These are phyloP conservation scores for Cremastobaeus sp. DNA, from an alignment of 2,888 invertebrate genomes.

Conservation along the genomic window DNA sequence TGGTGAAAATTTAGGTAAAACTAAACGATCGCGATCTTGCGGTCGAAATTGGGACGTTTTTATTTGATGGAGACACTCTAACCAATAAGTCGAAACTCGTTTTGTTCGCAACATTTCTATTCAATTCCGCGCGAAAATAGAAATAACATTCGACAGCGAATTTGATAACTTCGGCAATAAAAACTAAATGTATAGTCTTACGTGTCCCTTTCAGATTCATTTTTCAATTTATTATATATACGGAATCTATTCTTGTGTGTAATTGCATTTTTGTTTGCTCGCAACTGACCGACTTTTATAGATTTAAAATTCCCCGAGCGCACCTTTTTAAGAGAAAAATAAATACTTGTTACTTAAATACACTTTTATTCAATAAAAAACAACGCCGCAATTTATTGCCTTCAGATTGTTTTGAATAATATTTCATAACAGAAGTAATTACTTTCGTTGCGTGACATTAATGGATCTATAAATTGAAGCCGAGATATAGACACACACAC, in stretches of 20 bases:
- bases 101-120: no score
- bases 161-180: no score
- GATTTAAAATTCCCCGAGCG: constrained; percentile 38
- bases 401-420: constrained; percentile 6
- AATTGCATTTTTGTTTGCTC: constrained; percentile 48
- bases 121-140: no score
- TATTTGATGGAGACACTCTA: no score
- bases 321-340: constrained; percentile 32
- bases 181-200: constrained; percentile 28
- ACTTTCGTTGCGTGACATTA: constrained; percentile 7
- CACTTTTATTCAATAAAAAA: constrained; percentile 18
- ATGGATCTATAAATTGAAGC: constrained; percentile 8
- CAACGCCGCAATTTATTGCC: constrained; percentile 15
- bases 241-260: constrained; percentile 47
- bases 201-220: constrained; percentile 14
- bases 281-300: constrained; percentile 46
- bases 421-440: neutral
- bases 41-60: no score
- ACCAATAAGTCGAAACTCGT: no score
- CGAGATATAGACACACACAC: neutral
- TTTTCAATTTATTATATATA: constrained; percentile 21
- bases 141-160: no score
- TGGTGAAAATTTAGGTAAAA: no score
- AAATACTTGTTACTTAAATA: constrained; percentile 34
- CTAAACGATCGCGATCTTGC: no score